phyloP scores from a whole-genome alignment of 2,113 vertebrate species.

The Erpornis zantholeuca region DNA sequence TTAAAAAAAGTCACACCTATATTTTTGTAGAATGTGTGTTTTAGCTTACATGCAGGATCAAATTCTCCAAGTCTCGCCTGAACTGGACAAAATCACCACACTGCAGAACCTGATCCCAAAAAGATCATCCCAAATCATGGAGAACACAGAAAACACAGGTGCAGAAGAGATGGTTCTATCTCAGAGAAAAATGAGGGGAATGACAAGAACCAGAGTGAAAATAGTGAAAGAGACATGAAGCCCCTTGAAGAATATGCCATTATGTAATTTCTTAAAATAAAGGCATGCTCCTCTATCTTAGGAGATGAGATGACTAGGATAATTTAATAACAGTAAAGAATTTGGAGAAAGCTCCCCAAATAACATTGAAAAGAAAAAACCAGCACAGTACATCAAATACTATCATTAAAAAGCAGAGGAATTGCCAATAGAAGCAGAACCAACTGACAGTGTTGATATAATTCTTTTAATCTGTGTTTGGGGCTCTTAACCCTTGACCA shows the following conservation, averaged over 20 bases:
- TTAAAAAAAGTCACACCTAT: not conserved
- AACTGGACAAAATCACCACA: not conserved
- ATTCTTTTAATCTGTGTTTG: not conserved
- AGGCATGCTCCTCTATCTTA: not conserved
- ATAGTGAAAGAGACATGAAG: not conserved
- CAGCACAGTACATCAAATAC: not conserved
- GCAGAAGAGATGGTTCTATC: not conserved
- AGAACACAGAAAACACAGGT: not conserved
- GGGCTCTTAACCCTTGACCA: not conserved
- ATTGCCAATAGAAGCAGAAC: conserved; percentile 12
- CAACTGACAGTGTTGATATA: not conserved
- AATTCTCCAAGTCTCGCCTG: not conserved
- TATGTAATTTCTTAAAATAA: conserved; percentile 38
- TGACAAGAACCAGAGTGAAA: not conserved
- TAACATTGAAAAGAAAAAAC: conserved; percentile 17
- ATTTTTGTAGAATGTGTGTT: not conserved
- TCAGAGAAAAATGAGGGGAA: not conserved
- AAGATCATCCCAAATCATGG: not conserved
- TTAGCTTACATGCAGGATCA: not conserved
- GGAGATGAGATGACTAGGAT: not conserved
- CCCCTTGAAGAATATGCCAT: not conserved
- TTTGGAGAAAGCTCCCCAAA: conserved; percentile 5
- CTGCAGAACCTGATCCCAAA: not conserved
- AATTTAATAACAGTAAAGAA: conserved; percentile 28
- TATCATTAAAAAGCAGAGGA: not conserved